A percentile compares a stretch with the other conserved stretches of the same genome.
Conservation (phyloP, 2,888 invertebrate genomes). For the Trachelus tabidus region DNA sequence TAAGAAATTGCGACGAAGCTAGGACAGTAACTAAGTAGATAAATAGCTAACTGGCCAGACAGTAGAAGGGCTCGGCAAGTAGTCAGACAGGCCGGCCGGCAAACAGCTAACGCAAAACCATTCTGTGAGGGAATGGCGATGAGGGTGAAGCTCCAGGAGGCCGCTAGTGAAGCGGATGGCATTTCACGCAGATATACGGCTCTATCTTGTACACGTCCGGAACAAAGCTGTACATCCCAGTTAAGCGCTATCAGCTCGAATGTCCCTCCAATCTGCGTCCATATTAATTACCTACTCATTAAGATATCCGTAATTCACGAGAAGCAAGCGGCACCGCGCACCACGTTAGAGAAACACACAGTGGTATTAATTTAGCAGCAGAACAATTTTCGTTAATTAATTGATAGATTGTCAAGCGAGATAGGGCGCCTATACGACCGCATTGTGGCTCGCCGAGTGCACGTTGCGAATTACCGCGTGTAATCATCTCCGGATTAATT, state of each 20-base stretch:
- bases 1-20: too few species aligned
- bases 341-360: constrained; percentile 31
- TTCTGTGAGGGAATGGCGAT: too few species aligned
- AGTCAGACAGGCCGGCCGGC: too few species aligned
- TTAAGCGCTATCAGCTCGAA: constrained; percentile 57
- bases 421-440: constrained; percentile 34
- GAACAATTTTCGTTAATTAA: constrained; percentile 64
- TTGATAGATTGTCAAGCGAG: constrained; percentile 61
- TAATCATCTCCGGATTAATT: constrained; percentile 57
- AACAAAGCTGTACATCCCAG: constrained; percentile 61
- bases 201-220: constrained; percentile 19
- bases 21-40: too few species aligned
- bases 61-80: too few species aligned
- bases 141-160: too few species aligned
- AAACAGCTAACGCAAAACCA: too few species aligned
- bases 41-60: too few species aligned
- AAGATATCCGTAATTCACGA: constrained; percentile 64
- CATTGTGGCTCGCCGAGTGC: constrained; percentile 14
- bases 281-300: constrained; percentile 65
- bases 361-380: constrained; percentile 53
- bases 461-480: constrained; percentile 47
- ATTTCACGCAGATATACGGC: too few species aligned
- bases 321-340: constrained; percentile 1
- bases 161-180: too few species aligned
- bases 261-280: constrained; percentile 61